Base-by-base conservation (phyloP, 1,140 invertebrate species). In the Marisa cornuarietis region DNA sequence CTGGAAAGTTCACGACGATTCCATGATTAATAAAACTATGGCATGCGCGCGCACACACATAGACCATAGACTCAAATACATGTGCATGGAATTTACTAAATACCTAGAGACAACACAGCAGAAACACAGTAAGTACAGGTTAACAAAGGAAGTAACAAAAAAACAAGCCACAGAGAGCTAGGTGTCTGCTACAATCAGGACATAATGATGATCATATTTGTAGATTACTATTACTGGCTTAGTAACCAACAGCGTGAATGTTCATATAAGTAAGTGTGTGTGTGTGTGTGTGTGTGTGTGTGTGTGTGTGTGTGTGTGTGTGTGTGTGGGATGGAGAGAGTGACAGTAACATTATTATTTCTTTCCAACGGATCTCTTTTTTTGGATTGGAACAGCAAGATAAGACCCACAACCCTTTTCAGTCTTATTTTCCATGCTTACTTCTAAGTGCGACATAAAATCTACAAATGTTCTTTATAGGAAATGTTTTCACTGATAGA, bases 1-100 rank as follows among this genome's bases (percentile, higher is more conserved):
- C 96, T 97, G 91, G 54, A 83, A 82, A n/a, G 76, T 18, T 11
- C 54, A 58, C 9, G 11, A 58, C 54, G 11, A 58, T 58, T 18
- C 9, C 54, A 18, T 58, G 2, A 58, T 6, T 14, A 14, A 58
- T 18, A 8, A 58, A 6, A 58, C 8, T 9, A 58, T 18, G 16
- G 54, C 54, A 58, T 22, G 54, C 71, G 24, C 71, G 24, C 71
- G n/a, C 71, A 24, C 71, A 73, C 71, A 52, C 52, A 73, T 51
- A 24, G 7, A 73, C 71, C 71, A 73, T 49, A 52, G 22, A 52
- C 71, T 58, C 71, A 24, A n/a, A 73, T 51, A 73, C 71, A 73
- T 13, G 16, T 7, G 11, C 69, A 31, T 58, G 9, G 9, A 31
- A 71, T 22, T n/a, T n/a, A n/a, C n/a, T n/a, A n/a, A n/a, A 71